Conservation (phyloP, 64 coral and sea anemone species). For the Anthopleura sola region DNA sequence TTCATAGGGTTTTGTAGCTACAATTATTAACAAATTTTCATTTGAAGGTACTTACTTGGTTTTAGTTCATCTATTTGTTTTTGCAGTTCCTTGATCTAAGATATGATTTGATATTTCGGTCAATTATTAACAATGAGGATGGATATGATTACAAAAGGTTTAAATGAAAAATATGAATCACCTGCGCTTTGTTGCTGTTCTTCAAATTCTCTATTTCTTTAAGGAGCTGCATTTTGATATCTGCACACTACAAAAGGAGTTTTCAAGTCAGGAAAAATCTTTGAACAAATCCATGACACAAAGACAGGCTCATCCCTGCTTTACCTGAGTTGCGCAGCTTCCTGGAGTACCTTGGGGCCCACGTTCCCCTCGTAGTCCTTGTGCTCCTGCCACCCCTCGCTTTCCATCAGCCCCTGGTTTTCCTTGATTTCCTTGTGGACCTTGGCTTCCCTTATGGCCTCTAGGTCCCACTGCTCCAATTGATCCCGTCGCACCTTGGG, state of each 20-base stretch:
- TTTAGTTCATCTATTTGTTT: not conserved
- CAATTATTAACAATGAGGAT: not conserved
- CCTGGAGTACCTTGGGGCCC: not conserved
- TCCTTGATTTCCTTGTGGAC: not conserved
- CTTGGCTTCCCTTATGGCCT: constrained; percentile 12
- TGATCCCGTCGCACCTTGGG: not conserved
- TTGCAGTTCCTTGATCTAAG: not conserved
- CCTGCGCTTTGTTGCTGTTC: not conserved
- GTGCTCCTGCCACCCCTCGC: not conserved
- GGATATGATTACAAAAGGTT: not conserved
- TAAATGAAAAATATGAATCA: not conserved
- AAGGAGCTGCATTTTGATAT: not conserved
- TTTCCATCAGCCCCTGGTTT: not conserved
- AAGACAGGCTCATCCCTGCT: not conserved
- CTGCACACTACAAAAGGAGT: not conserved
- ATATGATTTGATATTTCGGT: not conserved
- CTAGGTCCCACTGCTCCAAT: not conserved
- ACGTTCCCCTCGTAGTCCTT: not conserved
- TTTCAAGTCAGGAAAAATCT: not conserved
- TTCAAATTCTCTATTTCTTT: not conserved
- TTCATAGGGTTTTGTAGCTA: not conserved
- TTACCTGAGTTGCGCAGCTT: not conserved
- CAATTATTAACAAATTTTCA: not conserved
- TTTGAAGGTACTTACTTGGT: not conserved
- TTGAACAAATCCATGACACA: not conserved